A percentile compares a stretch with the other conserved stretches of the same genome.
phyloP scores from a whole-genome alignment of 2,888 invertebrate genomes.

The Steromphala cineraria region DNA sequence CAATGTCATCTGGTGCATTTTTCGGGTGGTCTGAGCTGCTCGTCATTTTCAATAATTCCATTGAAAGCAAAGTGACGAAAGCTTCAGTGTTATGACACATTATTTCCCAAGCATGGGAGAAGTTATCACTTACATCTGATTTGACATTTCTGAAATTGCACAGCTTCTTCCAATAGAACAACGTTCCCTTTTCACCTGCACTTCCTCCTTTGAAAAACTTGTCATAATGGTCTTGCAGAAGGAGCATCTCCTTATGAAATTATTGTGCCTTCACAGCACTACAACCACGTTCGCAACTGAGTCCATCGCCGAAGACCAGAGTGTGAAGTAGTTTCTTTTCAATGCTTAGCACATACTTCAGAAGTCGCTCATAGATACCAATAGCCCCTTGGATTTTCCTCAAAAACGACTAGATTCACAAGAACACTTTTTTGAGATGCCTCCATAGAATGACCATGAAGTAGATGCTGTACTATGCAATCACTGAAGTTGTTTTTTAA shows the following conservation, averaged over 20 bases:
- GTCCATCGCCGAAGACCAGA: constrained; percentile 33
- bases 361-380: constrained; percentile 24
- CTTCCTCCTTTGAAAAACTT: constrained; percentile 33
- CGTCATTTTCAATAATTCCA: constrained; percentile 24
- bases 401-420: constrained; percentile 32
- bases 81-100: constrained; percentile 32
- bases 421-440: constrained; percentile 24
- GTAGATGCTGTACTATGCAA: constrained; percentile 16
- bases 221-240: constrained; percentile 36
- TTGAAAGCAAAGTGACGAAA: constrained; percentile 22
- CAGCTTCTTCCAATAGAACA: constrained; percentile 30
- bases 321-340: constrained; percentile 24
- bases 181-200: constrained; percentile 28
- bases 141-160: constrained; percentile 37
- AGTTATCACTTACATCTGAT: constrained; percentile 34
- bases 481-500: constrained; percentile 28
- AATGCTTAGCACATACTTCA: constrained; percentile 24
- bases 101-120: constrained; percentile 41
- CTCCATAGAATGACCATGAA: constrained; percentile 28
- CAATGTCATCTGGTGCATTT: constrained; percentile 17
- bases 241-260: constrained; percentile 43
- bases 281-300: constrained; percentile 27
- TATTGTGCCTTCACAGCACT: constrained; percentile 41
- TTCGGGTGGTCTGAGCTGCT: constrained; percentile 18
- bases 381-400: constrained; percentile 35